Conservation (phyloP, 2,113 vertebrate species). For the Dissostichus mawsoni region DNA sequence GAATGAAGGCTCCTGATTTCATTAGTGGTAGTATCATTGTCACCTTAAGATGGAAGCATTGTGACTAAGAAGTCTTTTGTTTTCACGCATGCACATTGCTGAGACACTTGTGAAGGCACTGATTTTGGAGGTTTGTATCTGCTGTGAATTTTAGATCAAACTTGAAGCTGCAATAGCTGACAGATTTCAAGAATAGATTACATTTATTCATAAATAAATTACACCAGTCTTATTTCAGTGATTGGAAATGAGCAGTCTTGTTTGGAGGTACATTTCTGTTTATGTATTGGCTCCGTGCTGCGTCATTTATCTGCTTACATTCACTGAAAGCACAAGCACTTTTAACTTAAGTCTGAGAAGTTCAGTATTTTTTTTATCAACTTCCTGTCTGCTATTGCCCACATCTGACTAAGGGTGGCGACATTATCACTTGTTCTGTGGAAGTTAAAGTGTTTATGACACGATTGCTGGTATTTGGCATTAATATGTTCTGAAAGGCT, state of each 20-base stretch:
- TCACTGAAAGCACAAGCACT: no score
- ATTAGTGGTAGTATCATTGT: neutral
- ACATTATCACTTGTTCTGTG: neutral
- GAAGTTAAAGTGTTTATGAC: no score
- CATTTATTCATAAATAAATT: slow-evolving; percentile 75
- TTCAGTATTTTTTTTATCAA: no score
- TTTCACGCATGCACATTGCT: no score
- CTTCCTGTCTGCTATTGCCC: neutral
- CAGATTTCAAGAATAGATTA: slow-evolving; percentile 71
- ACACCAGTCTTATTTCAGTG: slow-evolving; percentile 62
- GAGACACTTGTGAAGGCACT: no score
- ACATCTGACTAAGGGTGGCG: slow-evolving; percentile 11
- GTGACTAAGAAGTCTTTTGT: neutral
- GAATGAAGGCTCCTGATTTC: neutral
- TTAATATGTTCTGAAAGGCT: no score
- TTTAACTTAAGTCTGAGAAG: no score
- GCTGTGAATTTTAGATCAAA: slow-evolving; percentile 30
- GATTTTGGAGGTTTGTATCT: neutral
- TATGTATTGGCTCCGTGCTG: no score
- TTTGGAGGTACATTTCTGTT: slow-evolving; percentile 55
- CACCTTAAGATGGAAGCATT: slow-evolving; percentile 45
- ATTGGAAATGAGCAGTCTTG: slow-evolving; percentile 62
- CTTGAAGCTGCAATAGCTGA: slow-evolving; percentile 33
- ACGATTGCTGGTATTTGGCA: no score
- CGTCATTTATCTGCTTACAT: no score